phyloP scores from a whole-genome alignment of 2,888 invertebrate genomes.

The Dimorphilus gyrociliatus region DNA sequence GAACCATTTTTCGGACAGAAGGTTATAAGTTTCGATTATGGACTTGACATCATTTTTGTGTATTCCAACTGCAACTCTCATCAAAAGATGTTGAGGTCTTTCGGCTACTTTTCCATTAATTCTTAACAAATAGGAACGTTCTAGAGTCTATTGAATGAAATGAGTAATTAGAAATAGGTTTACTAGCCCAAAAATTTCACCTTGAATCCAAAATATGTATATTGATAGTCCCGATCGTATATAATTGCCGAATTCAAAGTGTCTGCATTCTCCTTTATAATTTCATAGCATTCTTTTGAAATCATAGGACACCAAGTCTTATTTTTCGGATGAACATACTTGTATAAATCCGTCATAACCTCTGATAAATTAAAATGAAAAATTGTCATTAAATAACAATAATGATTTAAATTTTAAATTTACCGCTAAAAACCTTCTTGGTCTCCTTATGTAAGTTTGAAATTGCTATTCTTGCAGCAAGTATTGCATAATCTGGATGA shows the following conservation, averaged over 20 bases:
- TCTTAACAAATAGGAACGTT: conserved; percentile 80
- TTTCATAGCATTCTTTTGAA: conserved; percentile 59
- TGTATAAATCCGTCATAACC: conserved; percentile 70
- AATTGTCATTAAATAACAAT: conserved; percentile 3
- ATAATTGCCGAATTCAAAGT: conserved; percentile 79
- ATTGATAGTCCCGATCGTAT: conserved; percentile 87
- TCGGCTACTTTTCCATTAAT: conserved; percentile 81
- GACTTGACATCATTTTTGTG: conserved; percentile 80
- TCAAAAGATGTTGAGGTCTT: conserved; percentile 93
- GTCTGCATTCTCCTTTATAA: conserved; percentile 71
- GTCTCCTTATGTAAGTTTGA: conserved; percentile 98
- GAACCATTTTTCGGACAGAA: conserved; percentile 81
- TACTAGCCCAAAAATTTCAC: too few species aligned
- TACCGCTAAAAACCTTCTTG: conserved; percentile 59
- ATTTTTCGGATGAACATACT: conserved; percentile 54
- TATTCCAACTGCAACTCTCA: conserved; percentile 90
- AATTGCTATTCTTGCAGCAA: conserved; percentile 64
- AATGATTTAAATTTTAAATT: conserved; percentile 5
- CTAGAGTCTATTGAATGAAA: conserved; percentile 63
- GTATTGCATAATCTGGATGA: conserved; percentile 78
- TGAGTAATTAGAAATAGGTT: too few species aligned
- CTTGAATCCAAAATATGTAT: conserved; percentile 98
- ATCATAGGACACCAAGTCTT: conserved; percentile 64
- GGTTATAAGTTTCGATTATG: conserved; percentile 86
- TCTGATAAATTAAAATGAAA: conserved; percentile 45